A percentile compares a stretch with the other conserved stretches of the same genome.
Evolutionary conservation across 2,888 invertebrate genomes (phyloP).

Genomic region (Xanthia icteritia): DNA sequence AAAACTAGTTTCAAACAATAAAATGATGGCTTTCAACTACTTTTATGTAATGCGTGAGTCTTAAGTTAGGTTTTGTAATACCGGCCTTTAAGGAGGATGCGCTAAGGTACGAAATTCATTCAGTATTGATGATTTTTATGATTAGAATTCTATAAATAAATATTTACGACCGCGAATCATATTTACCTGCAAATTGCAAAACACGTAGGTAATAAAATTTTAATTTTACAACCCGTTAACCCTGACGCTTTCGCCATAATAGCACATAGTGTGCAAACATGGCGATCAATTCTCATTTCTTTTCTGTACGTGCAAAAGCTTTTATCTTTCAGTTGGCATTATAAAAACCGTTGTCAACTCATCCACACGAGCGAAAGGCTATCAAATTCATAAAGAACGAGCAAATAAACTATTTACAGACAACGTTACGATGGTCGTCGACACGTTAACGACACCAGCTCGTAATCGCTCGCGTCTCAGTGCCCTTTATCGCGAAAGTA

Average conservation of each 20-base stretch:
- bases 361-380: not conserved
- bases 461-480: constrained; percentile 61
- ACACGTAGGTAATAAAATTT: too few species aligned
- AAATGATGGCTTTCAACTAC: too few species aligned
- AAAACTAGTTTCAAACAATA: too few species aligned
- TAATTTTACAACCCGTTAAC: too few species aligned
- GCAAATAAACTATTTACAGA: constrained; percentile 27
- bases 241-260: not conserved
- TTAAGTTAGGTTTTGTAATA: too few species aligned
- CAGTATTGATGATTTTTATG: too few species aligned
- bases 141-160: too few species aligned
- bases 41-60: too few species aligned
- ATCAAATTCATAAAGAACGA: constrained; percentile 14
- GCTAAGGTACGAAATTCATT: too few species aligned
- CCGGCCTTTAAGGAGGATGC: too few species aligned
- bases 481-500: constrained; percentile 63
- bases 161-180: too few species aligned
- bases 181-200: too few species aligned
- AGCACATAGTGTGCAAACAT: not conserved
- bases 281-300: not conserved
- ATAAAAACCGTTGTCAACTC: not conserved
- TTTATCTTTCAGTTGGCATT: not conserved
- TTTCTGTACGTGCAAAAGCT: not conserved
- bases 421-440: constrained; percentile 47
- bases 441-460: constrained; percentile 39